Evolutionary conservation across 2,113 vertebrate genomes (phyloP).

Genomic region (Atlantisia rogersi): DNA sequence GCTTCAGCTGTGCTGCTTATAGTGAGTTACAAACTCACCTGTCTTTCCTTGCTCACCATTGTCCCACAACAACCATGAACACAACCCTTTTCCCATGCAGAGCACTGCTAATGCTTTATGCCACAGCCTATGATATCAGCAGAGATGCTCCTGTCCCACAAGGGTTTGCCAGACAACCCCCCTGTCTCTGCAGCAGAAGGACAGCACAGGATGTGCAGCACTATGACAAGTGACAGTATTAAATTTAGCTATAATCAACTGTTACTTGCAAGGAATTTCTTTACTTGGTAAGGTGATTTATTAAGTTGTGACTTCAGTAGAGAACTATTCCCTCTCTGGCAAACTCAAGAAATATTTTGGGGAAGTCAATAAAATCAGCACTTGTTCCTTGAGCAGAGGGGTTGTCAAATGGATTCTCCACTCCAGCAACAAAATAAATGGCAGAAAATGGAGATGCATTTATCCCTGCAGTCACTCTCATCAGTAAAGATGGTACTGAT

Average conservation of each 20-base stretch:
- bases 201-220: not conserved
- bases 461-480: not conserved
- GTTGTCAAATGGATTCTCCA: not conserved
- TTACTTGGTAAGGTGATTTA: not conserved
- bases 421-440: not conserved
- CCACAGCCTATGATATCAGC: not conserved
- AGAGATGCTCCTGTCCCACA: not conserved
- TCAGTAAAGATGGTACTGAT: not conserved
- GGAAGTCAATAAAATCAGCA: not conserved
- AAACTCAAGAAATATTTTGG: not conserved
- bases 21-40: not conserved
- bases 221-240: not conserved
- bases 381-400: not conserved
- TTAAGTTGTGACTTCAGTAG: not conserved
- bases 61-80: not conserved
- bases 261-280: not conserved
- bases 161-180: not conserved
- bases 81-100: fast-evolving
- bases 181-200: not conserved
- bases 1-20: fast-evolving
- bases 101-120: not conserved
- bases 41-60: not conserved
- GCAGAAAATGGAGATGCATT: not conserved
- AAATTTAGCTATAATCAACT: not conserved
- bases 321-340: not conserved